Base-by-base conservation (phyloP, 2,888 invertebrate genomes). In the Oscheius sp. region DNA sequence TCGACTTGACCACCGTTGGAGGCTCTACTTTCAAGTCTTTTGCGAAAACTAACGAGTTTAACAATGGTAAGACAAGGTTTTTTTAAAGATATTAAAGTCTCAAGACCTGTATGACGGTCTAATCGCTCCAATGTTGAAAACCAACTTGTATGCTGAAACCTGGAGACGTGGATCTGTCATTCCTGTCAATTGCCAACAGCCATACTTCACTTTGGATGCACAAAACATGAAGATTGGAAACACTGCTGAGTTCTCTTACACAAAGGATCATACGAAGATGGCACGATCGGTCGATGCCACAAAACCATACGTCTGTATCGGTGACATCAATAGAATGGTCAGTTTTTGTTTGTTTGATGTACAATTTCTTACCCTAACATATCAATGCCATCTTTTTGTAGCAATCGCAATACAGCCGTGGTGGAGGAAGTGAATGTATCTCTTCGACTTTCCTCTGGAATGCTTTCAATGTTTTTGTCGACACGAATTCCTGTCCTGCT, bases 281-380 rank as follows among this genome's bases (percentile, higher is more conserved):
- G 93, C 94, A 4, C 93, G 94, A 11, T 91, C 93, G 0, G 90
- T 79, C 51, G 81, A 82, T 3, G 62, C 76, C 37, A 77, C 77
- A 7, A 80, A 91, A 78, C 89, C 90, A 81, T 95, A 94, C 94
- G 93, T 94, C 81, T 96, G 96, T 90, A 93, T 96, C 13, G 96
- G 96, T 4, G 96, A 96, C 89, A 95, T 96, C 74, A 96, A 96
- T 89, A 92, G 96, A 92, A 93, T 93, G 90, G 94, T 94, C 90
- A 92, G 47, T 74, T 59, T 66, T 42, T 42, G 42, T 42, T 42
- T 33, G 21, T 5, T 29, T 1, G 21, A 21, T 21, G 21, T 21
- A 21, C 21, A 21, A 21, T 21, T 21, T 21, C 21, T 21, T 37
- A n/a, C 35, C n/a, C n/a, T 60, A 5, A 29, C 68, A 9, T 10